phyloP scores from a whole-genome alignment of 2,888 invertebrate species.

The Entomobrya proxima region DNA sequence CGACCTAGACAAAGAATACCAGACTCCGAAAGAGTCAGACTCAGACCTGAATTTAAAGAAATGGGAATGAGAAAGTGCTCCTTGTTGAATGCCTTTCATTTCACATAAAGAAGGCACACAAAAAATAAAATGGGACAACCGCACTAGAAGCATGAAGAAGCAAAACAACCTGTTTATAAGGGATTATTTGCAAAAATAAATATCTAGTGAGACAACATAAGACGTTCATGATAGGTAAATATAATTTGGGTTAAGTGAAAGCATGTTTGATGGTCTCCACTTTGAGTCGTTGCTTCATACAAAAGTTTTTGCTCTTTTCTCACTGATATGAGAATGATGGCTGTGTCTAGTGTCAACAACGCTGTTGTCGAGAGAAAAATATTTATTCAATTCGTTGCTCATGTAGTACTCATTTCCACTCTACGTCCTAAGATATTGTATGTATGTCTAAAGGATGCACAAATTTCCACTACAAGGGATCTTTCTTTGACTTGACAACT shows the following conservation, averaged over 20 bases:
- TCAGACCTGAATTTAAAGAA: background rate
- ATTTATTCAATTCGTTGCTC: background rate
- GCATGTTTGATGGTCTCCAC: conserved; percentile 14
- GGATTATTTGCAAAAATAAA: background rate
- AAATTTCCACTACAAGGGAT: too few species aligned
- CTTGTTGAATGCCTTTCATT: background rate
- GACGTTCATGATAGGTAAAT: background rate
- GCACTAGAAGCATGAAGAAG: background rate
- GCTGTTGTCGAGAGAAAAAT: background rate
- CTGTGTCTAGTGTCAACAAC: background rate
- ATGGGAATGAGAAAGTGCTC: conserved; percentile 1
- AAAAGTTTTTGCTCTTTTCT: conserved; percentile 22
- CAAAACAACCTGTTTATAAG: background rate
- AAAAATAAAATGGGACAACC: background rate
- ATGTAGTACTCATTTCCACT: background rate
- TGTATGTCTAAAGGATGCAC: background rate
- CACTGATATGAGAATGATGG: background rate
- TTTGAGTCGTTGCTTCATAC: background rate
- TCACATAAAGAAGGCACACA: background rate
- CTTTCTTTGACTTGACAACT: background rate
- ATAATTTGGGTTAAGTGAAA: conserved; percentile 16
- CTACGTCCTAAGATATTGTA: background rate
- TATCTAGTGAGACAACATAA: background rate
- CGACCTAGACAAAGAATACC: background rate
- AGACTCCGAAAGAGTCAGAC: background rate